phyloP scores from a whole-genome alignment of 2,888 invertebrate species.

The Yponomeuta cagnagella region DNA sequence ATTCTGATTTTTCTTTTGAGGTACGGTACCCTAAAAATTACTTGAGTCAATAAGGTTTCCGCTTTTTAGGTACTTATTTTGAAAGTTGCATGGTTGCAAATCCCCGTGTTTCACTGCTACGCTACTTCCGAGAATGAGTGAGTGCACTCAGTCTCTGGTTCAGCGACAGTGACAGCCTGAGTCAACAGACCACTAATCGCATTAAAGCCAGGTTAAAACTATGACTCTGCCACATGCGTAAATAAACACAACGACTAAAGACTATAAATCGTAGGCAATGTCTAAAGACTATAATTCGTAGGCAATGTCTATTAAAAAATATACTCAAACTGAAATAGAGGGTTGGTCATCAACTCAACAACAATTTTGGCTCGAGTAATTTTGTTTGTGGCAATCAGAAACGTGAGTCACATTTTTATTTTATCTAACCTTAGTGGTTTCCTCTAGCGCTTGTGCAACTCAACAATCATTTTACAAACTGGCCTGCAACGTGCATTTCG shows the following conservation, averaged over 20 bases:
- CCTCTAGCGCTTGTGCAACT: neutral
- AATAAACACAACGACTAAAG: neutral
- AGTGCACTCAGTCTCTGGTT: neutral
- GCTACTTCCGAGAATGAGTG: neutral
- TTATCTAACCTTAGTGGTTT: conserved; percentile 3
- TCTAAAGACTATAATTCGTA: neutral
- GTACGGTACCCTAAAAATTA: too few relatives aligned
- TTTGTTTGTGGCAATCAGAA: neutral
- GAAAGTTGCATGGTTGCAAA: neutral
- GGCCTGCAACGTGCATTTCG: neutral
- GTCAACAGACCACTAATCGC: conserved; percentile 2
- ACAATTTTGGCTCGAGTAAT: neutral
- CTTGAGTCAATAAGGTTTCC: conserved; percentile 4
- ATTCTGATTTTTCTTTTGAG: too few relatives aligned
- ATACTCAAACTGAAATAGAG: neutral
- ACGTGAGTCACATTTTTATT: conserved; percentile 5
- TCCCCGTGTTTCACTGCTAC: neutral
- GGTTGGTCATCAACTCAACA: neutral
- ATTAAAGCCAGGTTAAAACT: neutral
- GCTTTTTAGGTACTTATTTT: too few relatives aligned
- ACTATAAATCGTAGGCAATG: neutral
- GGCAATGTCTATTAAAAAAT: neutral
- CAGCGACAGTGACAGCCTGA: neutral
- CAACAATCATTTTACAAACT: neutral
- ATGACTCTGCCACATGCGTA: neutral